Percentiles rank a stretch among this genome's conserved stretches.
Conservation (phyloP, 2,113 vertebrate species). For the Catharus bicknelli region DNA sequence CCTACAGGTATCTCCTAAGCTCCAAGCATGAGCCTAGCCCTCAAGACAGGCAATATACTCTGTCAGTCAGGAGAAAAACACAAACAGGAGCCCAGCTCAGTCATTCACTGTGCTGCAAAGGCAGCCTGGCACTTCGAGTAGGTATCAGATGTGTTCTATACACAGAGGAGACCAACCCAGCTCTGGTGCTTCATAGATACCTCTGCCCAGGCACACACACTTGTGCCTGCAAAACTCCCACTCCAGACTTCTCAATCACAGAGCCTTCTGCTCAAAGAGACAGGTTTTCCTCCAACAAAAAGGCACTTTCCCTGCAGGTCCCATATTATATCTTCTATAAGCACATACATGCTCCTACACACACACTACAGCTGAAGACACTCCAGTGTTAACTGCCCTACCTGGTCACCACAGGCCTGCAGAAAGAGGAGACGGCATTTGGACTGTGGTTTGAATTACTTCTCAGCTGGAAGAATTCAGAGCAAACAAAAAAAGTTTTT, state of each 20-base stretch:
- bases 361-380: not conserved
- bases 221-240: not conserved
- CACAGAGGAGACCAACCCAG: not conserved
- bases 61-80: not conserved
- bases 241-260: not conserved
- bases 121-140: not conserved
- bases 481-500: conserved; percentile 37
- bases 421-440: not conserved
- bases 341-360: not conserved
- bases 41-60: not conserved
- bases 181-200: not conserved
- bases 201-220: accelerated
- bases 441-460: not conserved
- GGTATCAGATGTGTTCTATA: not conserved
- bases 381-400: not conserved
- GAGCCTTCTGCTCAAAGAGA: not conserved
- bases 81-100: not conserved
- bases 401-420: not conserved
- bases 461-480: conserved; percentile 32
- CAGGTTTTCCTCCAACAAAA: not conserved
- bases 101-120: not conserved
- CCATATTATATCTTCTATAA: not conserved
- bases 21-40: not conserved
- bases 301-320: not conserved
- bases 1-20: not conserved